Evolutionary conservation across 1,140 invertebrate genomes (phyloP).

Genomic region (Rhagoletis pomonella): DNA sequence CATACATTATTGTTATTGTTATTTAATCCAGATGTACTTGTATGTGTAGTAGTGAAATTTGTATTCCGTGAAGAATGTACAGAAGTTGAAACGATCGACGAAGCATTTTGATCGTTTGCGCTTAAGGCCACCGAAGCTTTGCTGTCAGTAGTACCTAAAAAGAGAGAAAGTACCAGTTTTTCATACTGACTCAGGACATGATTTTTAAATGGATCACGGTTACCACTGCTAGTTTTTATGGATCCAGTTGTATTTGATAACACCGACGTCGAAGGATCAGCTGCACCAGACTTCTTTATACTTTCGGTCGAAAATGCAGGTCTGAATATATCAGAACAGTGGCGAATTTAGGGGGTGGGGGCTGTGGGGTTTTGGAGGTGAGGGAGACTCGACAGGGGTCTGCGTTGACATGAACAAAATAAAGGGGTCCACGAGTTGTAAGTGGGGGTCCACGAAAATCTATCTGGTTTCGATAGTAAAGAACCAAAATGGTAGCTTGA

Average conservation of each 20-base stretch:
- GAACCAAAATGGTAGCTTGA: too few relatives aligned
- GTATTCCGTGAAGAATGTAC: conserved; percentile 68
- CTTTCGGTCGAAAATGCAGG: neutral
- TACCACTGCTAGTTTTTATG: conserved; percentile 1
- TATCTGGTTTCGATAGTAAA: too few relatives aligned
- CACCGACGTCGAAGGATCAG: neutral
- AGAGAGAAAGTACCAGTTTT: neutral
- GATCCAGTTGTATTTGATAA: neutral
- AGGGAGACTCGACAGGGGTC: too few relatives aligned
- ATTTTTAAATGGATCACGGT: neutral
- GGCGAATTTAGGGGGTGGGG: too few relatives aligned
- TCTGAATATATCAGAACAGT: too few relatives aligned
- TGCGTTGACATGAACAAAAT: too few relatives aligned
- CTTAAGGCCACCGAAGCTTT: neutral
- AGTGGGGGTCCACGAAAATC: too few relatives aligned
- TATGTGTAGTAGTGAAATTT: conserved; percentile 58
- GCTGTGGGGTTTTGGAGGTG: too few relatives aligned
- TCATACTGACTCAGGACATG: neutral
- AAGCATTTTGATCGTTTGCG: conserved; percentile 22
- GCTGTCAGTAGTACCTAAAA: neutral
- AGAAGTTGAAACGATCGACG: conserved; percentile 45
- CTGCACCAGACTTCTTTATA: neutral
- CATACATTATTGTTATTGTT: conserved; percentile 62
- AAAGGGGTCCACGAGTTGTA: too few relatives aligned
- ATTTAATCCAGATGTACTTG: conserved; percentile 59